Base-by-base conservation (phyloP, 2,113 vertebrate genomes). In the Salvelinus namaycush region DNA sequence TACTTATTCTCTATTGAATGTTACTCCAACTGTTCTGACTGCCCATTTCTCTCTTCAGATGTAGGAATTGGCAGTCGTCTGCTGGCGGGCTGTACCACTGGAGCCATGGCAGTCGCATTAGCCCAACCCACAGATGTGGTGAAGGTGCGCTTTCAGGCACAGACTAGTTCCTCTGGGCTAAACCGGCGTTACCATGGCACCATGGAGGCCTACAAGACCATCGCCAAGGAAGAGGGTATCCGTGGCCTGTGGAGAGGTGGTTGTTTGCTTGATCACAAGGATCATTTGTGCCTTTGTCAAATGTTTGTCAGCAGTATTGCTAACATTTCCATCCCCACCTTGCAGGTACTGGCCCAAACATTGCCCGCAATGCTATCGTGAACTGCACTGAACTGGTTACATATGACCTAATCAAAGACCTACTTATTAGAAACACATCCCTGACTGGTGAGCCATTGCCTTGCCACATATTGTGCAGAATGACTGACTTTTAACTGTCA, bases 61-160 rank as follows among this genome's bases (percentile, higher is more conserved):
- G 90, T 89, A 0, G 83, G 94, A 27, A 86, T 95, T 1, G 87
- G 90, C 7, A 93, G 93, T 76, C 90, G 92, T 1, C 87, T 95
- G 64, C 87, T 95, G 54, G 94, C 94, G 4, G 94, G 95, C 59
- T 91, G 92, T 78, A 95, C 94, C 67, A 95, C 93, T 0, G 93
- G 94, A 5, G 94, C 93, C 0, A 83, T 93, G 89, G 94, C 95
- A 0, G 94, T 95, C 1, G 89, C 90, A 2, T 67, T 94, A 65
- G 94, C 94, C 65, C 94, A 95, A 79, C 94, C 94, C 5, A 95
- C 94, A 0, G 94, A 95, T 67, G 94, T 95, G 76, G 94, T 95
- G 2, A 95, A 95, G 86, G 94, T 95, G 39, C 83, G 91, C 0
- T 95, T 94, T 84, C 94, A 95, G 79, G 92, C 93, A 1, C 92